phyloP scores from a whole-genome alignment of 2,888 invertebrate genomes.

The Hyposoter didymator region DNA sequence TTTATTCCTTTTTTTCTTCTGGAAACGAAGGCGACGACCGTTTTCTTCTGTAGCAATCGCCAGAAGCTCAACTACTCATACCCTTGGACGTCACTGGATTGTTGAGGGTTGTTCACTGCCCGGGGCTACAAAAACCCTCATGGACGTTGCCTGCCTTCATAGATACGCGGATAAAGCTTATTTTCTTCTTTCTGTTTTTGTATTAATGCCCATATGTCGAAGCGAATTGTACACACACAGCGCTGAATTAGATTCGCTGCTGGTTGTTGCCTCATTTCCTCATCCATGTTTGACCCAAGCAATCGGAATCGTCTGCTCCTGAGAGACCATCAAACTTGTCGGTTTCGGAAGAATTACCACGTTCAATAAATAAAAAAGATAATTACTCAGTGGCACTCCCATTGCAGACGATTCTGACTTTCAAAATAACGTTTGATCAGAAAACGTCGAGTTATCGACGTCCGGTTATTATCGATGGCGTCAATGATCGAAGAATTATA shows the following conservation, averaged over 20 bases:
- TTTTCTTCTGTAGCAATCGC: neutral
- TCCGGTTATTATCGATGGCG: slow-evolving; percentile 5
- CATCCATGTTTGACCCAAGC: neutral
- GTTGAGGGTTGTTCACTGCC: slow-evolving; percentile 3
- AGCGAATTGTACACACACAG: neutral
- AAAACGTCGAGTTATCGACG: slow-evolving; percentile 9
- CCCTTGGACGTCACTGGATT: neutral
- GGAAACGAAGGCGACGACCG: neutral
- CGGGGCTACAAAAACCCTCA: neutral
- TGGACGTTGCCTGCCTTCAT: neutral
- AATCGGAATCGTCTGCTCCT: neutral
- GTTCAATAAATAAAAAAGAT: neutral
- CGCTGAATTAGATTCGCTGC: slow-evolving; percentile 1
- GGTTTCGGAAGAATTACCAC: neutral
- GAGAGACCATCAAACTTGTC: neutral
- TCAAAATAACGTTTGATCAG: neutral
- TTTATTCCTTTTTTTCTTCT: neutral
- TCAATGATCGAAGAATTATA: slow-evolving; percentile 19
- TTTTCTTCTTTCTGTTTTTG: neutral
- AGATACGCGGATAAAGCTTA: neutral
- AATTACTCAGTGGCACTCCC: slow-evolving; percentile 7
- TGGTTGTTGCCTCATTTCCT: neutral
- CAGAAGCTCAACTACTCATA: neutral
- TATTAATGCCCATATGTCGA: neutral
- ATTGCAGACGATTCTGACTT: slow-evolving; percentile 15